Evolutionary conservation across 2,888 invertebrate genomes (phyloP), one percentile per base, ranked within the genome.

Genomic region (Melinaea marsaeus): DNA sequence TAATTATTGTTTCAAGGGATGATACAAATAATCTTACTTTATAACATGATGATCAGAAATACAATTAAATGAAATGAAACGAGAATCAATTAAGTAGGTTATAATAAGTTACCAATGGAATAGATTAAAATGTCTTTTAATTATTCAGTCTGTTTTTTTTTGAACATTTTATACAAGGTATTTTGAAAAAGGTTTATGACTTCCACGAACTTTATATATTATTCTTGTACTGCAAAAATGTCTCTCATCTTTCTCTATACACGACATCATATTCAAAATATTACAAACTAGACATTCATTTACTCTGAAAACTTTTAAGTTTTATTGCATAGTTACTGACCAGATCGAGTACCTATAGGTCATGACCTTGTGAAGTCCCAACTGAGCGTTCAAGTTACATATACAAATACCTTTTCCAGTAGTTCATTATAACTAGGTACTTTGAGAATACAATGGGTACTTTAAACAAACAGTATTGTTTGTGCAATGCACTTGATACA

Each of bases 361-460:
- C 70, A 65, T 60, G 69, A 69, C 77, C 78, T 77, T 75, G 66
- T 22, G 22, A 22, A 22, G 66, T 61, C 68, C 64, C 69, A 60
- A 60, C 69, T 69, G 70, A 69, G 72, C 65, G 68, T 63, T 74
- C 70, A 71, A 78, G 84, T 82, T 81, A 79, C 81, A 84, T 84
- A 79, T 76, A 72, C 71, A 79, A 85, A 81, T 83, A 82, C 74
- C 22, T 73, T 71, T 76, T 73, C 66, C 70, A 77, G 74, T 76
- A 72, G 64, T 64, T 65, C 63, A 59, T 60, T 61, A 64, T 61
- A 62, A 66, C 64, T 60, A 42, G 32, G 32, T 51, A 51, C 55
- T 58, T 60, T 60, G 58, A 68, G 64, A 66, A 61, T 61, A 68
- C 57, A 64, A 66, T 62, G 62, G 62, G 48, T 47, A 57, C 62